Percentiles rank a stretch among this genome's conserved stretches.
These are phyloP conservation scores for Spialia ferax DNA, from an alignment of 2,888 invertebrate species.

Conservation along the genomic window DNA sequence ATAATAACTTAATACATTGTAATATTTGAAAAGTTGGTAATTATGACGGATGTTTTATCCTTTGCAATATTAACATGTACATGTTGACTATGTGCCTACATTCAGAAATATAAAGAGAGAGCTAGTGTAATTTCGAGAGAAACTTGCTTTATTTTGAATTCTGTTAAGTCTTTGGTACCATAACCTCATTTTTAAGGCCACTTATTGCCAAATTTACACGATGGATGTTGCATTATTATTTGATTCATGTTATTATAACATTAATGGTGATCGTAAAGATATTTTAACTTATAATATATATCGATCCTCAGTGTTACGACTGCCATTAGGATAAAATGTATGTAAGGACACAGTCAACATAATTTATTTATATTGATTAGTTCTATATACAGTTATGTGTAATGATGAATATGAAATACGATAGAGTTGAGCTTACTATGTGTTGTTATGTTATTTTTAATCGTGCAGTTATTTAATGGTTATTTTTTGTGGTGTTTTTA, in stretches of 20 bases:
- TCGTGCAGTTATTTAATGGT: slow-evolving; percentile 63
- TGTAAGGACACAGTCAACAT: slow-evolving; percentile 4
- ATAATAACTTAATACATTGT: slow-evolving; percentile 45
- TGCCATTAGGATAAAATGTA: background rate
- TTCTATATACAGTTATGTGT: slow-evolving; percentile 9
- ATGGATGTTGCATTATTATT: too few relatives aligned
- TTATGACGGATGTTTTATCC: slow-evolving; percentile 52
- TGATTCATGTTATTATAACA: too few relatives aligned
- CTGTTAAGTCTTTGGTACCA: too few relatives aligned
- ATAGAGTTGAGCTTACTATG: slow-evolving; percentile 69
- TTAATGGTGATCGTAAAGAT: too few relatives aligned
- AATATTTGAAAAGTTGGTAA: slow-evolving; percentile 35
- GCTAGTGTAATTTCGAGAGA: too few relatives aligned
- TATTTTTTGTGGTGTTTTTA: slow-evolving; percentile 50
- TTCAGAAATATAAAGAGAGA: background rate
- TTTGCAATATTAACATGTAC: slow-evolving; percentile 55
- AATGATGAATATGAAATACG: slow-evolving; percentile 33
- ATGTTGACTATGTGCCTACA: slow-evolving; percentile 3
- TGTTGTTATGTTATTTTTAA: slow-evolving; percentile 66
- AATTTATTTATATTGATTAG: slow-evolving; percentile 51
- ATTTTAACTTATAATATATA: too few relatives aligned
- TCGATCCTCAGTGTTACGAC: too few relatives aligned
- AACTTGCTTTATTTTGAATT: too few relatives aligned
- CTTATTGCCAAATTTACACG: too few relatives aligned
- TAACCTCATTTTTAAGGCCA: too few relatives aligned